Conservation (phyloP, 2,113 vertebrate genomes). For the Vireo altiloquus region DNA sequence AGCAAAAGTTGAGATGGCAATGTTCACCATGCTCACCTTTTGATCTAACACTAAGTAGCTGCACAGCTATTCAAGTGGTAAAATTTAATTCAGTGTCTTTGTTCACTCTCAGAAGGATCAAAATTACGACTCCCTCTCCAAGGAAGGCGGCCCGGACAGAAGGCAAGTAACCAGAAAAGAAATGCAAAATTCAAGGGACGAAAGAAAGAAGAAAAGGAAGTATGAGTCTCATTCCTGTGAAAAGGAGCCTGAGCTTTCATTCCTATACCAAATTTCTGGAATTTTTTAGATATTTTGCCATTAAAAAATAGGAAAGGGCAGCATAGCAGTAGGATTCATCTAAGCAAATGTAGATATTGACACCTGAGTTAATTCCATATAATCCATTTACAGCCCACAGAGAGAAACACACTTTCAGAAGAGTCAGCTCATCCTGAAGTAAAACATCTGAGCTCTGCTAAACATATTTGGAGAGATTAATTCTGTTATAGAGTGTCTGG, state of each 20-base stretch:
- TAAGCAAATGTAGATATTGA: not conserved
- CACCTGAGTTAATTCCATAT: not conserved
- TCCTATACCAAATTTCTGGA: not conserved
- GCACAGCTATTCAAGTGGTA: not conserved
- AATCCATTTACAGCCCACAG: not conserved
- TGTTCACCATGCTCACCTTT: not conserved
- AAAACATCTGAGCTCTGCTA: not conserved
- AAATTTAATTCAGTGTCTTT: not conserved
- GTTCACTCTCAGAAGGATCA: not conserved
- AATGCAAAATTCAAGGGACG: not conserved
- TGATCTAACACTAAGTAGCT: not conserved
- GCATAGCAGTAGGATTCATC: not conserved
- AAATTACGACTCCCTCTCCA: not conserved
- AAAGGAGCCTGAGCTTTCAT: not conserved
- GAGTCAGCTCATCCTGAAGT: not conserved
- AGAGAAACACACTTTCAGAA: not conserved
- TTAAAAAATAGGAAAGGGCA: not conserved
- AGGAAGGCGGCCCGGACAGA: not conserved
- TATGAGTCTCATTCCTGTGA: not conserved
- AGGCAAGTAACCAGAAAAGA: not conserved
- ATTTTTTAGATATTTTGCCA: not conserved
- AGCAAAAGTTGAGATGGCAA: not conserved
- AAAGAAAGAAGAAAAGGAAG: not conserved
- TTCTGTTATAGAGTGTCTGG: not conserved
- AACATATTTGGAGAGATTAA: not conserved